Percentiles rank a stretch among this genome's conserved stretches.
Evolutionary conservation across 2,888 invertebrate genomes (phyloP).

Genomic region (Hypolimnas misippus): DNA sequence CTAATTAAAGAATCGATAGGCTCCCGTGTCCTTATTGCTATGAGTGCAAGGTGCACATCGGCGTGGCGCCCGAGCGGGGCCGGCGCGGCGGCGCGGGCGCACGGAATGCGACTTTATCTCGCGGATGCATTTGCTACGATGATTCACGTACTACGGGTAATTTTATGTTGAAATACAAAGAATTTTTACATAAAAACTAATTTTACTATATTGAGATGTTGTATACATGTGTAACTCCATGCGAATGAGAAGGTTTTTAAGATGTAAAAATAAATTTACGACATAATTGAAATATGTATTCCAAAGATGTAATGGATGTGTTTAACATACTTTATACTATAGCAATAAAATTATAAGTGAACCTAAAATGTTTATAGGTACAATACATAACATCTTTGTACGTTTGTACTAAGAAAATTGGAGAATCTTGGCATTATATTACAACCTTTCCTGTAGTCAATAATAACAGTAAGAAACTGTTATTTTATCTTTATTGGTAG

Average conservation of each 20-base stretch:
- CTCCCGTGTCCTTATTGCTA: background rate
- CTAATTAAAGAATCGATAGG: slow-evolving; percentile 1
- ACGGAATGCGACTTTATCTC: slow-evolving; percentile 7
- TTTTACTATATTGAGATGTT: background rate
- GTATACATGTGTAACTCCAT: background rate
- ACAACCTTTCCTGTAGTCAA: too few species aligned
- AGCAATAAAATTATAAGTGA: too few species aligned
- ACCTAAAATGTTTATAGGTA: too few species aligned
- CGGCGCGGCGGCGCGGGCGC: slow-evolving; percentile 1
- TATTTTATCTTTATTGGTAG: too few species aligned
- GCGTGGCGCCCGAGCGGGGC: too few species aligned
- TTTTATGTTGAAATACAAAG: background rate
- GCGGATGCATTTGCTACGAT: background rate
- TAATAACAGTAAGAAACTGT: too few species aligned
- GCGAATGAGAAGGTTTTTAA: background rate
- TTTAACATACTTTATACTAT: too few species aligned
- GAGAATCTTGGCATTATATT: too few species aligned
- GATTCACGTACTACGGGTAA: slow-evolving; percentile 8
- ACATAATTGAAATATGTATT: too few species aligned
- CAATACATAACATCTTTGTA: too few species aligned
- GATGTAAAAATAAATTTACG: background rate
- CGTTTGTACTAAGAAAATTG: too few species aligned
- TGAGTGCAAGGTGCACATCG: background rate
- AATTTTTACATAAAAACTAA: background rate
- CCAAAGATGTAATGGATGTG: too few species aligned